A percentile compares a stretch with the other conserved stretches of the same genome.
phyloP scores from a whole-genome alignment of 2,888 invertebrate genomes.

The Synanthedon myopaeformis region DNA sequence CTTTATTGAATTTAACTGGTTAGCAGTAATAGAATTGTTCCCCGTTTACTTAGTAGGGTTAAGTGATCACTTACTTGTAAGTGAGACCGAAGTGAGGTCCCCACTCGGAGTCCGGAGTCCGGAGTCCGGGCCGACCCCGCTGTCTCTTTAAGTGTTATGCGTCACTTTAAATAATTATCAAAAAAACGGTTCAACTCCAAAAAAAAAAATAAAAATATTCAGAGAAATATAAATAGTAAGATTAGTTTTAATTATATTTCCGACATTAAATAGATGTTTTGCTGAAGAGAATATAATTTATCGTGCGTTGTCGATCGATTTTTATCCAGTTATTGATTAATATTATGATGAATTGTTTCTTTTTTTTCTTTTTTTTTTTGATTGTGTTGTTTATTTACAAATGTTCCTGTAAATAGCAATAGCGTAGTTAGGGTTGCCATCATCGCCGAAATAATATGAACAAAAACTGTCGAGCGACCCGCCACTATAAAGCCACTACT shows the following conservation, averaged over 20 bases:
- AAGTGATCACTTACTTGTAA: too few species aligned
- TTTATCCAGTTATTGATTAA: neutral
- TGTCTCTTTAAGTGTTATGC: neutral
- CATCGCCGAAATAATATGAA: slow-evolving; percentile 12
- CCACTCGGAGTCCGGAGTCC: slow-evolving; percentile 21
- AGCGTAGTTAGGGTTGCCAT: neutral
- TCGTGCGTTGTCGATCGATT: slow-evolving; percentile 36
- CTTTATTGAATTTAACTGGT: too few species aligned
- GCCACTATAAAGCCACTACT: neutral
- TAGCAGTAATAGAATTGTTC: too few species aligned
- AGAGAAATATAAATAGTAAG: slow-evolving; percentile 64
- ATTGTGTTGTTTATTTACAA: neutral
- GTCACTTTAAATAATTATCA: slow-evolving; percentile 18
- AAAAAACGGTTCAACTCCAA: slow-evolving; percentile 40
- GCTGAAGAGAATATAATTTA: slow-evolving; percentile 59
- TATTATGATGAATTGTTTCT: neutral
- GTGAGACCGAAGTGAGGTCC: slow-evolving; percentile 3
- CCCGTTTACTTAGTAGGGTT: too few species aligned
- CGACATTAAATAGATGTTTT: slow-evolving; percentile 68
- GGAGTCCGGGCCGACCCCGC: slow-evolving; percentile 36
- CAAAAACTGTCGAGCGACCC: neutral
- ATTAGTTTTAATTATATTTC: slow-evolving; percentile 69
- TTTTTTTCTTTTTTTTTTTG: too few species aligned
- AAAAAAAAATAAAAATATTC: slow-evolving; percentile 25
- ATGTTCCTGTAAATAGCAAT: neutral